Evolutionary conservation across 2,888 invertebrate genomes (phyloP).

Genomic region (Alviniconcha strummeri): DNA sequence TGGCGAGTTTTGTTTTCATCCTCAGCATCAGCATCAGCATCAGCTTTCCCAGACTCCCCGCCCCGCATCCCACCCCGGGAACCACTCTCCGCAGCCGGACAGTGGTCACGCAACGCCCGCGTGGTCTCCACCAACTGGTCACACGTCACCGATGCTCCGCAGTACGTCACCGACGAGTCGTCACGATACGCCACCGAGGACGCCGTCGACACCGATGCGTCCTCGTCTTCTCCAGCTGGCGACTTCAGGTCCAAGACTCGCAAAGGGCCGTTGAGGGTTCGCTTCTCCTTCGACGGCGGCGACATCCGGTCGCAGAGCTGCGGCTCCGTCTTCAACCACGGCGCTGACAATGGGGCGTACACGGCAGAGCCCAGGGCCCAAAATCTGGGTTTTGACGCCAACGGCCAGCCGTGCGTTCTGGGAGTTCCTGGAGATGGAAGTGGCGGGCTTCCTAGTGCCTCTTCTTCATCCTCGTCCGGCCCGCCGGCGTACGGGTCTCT

Average conservation of each 20-base stretch:
- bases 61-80: slow-evolving; percentile 30
- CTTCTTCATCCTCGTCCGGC: neutral
- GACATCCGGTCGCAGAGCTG: neutral
- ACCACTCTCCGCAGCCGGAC: slow-evolving; percentile 7
- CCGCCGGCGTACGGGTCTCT: neutral
- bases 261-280: slow-evolving; percentile 30
- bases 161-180: neutral
- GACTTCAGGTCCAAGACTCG: slow-evolving; percentile 8
- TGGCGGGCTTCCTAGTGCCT: too few relatives aligned
- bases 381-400: neutral
- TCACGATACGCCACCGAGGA: neutral
- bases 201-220: neutral
- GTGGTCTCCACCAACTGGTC: slow-evolving; percentile 18
- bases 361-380: neutral
- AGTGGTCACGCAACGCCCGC: slow-evolving; percentile 17
- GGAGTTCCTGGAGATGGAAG: too few relatives aligned
- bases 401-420: neutral
- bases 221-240: slow-evolving; percentile 5
- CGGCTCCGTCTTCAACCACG: neutral
- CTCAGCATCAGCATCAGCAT: too few relatives aligned
- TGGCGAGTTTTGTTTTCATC: too few relatives aligned
- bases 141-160: neutral
- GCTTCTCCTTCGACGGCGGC: slow-evolving; percentile 36
- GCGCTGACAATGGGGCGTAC: neutral
- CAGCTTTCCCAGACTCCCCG: neutral